These are phyloP conservation scores for Lutjanus campechanus DNA, from an alignment of 2,797 vertebrate genomes.

Conservation along the genomic window DNA sequence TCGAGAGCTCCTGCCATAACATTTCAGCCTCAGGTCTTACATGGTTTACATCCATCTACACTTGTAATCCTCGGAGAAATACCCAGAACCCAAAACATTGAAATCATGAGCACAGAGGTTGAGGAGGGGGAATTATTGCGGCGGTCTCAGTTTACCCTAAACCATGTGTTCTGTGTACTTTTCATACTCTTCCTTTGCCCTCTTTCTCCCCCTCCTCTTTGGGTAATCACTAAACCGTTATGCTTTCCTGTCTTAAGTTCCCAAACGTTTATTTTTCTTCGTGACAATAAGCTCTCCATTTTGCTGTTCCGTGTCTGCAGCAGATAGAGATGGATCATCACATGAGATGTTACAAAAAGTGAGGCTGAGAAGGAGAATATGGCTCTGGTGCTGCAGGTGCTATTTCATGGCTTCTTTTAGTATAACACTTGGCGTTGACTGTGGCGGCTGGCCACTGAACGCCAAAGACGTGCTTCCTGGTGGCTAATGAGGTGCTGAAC, in stretches of 20 bases:
- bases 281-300: slow-evolving; percentile 50
- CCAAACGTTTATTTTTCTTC: slow-evolving; percentile 55
- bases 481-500: slow-evolving; percentile 79
- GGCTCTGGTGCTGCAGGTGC: slow-evolving; percentile 64
- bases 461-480: slow-evolving; percentile 67
- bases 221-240: slow-evolving; percentile 53
- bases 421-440: slow-evolving; percentile 43
- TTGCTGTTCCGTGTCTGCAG: slow-evolving; percentile 30
- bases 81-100: slow-evolving; percentile 64
- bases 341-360: slow-evolving; percentile 36
- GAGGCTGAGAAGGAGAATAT: slow-evolving; percentile 28
- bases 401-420: slow-evolving; percentile 50
- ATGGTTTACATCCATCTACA: slow-evolving; percentile 68
- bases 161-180: slow-evolving; percentile 66
- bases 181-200: slow-evolving; percentile 51
- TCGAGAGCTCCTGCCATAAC: slow-evolving; percentile 50
- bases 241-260: slow-evolving; percentile 53
- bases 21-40: slow-evolving; percentile 62
- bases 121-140: slow-evolving; percentile 55
- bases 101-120: slow-evolving; percentile 67
- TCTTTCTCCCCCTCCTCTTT: slow-evolving; percentile 33
- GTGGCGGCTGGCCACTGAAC: slow-evolving; percentile 47
- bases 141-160: slow-evolving; percentile 69
- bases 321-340: slow-evolving; percentile 35
- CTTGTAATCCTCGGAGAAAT: slow-evolving; percentile 69